Conservation (phyloP, 2,888 invertebrate species). For the Trissoscelio sp. region DNA sequence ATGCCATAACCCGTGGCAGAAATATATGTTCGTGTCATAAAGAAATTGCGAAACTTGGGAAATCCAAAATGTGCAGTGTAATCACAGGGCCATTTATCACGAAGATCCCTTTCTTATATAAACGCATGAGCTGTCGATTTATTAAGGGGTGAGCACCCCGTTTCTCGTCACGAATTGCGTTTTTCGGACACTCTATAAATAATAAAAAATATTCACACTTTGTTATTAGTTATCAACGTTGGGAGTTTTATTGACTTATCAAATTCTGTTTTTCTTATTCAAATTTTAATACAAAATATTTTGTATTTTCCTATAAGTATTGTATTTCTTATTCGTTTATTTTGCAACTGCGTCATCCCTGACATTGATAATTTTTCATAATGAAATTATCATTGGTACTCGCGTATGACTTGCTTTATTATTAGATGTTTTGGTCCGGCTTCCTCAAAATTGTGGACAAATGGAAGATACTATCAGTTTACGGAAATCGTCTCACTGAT, state of each 20-base stretch:
- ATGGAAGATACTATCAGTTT: slow-evolving; percentile 42
- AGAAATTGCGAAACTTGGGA: slow-evolving; percentile 41
- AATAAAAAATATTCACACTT: slow-evolving; percentile 16
- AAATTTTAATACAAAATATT: neutral
- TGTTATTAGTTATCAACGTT: neutral
- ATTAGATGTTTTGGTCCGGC: slow-evolving; percentile 34
- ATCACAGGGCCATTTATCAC: slow-evolving; percentile 37
- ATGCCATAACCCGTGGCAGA: neutral
- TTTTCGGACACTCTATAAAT: slow-evolving; percentile 22
- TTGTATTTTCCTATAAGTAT: too few relatives aligned
- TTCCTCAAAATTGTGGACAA: slow-evolving; percentile 21
- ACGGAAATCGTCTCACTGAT: slow-evolving; percentile 47
- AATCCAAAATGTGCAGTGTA: slow-evolving; percentile 35
- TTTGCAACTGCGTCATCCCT: neutral
- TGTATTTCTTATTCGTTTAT: too few relatives aligned
- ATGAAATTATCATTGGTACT: slow-evolving; percentile 19
- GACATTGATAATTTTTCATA: slow-evolving; percentile 10
- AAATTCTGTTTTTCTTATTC: slow-evolving; percentile 9
- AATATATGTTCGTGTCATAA: slow-evolving; percentile 12
- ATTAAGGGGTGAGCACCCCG: slow-evolving; percentile 22
- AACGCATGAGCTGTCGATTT: slow-evolving; percentile 20
- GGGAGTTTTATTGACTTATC: neutral
- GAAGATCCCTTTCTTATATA: slow-evolving; percentile 39
- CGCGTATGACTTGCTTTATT: slow-evolving; percentile 5
- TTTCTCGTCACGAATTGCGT: slow-evolving; percentile 22